A percentile compares a stretch with the other conserved stretches of the same genome.
Conservation (phyloP, 2,113 vertebrate species). For the Ophthalmolycus amberensis region DNA sequence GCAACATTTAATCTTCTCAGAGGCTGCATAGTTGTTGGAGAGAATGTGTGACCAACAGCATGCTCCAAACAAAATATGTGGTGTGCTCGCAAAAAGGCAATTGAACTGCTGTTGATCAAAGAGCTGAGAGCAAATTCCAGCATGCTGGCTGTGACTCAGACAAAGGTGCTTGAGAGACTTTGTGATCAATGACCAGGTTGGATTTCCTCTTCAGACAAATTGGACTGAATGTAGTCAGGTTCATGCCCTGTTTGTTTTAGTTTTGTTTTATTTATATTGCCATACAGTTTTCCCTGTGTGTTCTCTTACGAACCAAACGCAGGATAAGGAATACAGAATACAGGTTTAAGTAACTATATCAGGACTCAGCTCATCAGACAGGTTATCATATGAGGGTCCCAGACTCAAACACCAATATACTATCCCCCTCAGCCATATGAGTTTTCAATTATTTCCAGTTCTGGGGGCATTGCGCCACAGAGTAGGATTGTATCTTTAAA, state of each 20-base stretch:
- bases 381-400: constrained; percentile 5
- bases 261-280: neutral
- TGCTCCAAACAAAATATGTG: constrained; percentile 26
- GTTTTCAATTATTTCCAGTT: constrained; percentile 52
- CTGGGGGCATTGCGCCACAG: constrained; percentile 23
- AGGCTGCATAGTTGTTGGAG: constrained; percentile 1
- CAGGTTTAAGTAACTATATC: neutral
- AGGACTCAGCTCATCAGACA: neutral
- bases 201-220: neutral
- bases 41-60: constrained; percentile 10
- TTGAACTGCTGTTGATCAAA: constrained; percentile 16
- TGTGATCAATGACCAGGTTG: constrained; percentile 28
- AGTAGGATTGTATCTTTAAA: neutral
- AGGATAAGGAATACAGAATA: neutral
- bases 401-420: neutral
- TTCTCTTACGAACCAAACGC: neutral
- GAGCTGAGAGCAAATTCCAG: constrained; percentile 6
- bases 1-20: constrained; percentile 35
- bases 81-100: constrained; percentile 7
- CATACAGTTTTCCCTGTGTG: neutral
- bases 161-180: neutral
- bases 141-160: neutral
- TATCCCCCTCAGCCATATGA: constrained; percentile 4
- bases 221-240: neutral
- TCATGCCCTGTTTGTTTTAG: neutral